Evolutionary conservation across 1,140 invertebrate genomes (phyloP), one percentile per base, ranked within the genome.

Genomic region (Caenorhabditis inopinata): DNA sequence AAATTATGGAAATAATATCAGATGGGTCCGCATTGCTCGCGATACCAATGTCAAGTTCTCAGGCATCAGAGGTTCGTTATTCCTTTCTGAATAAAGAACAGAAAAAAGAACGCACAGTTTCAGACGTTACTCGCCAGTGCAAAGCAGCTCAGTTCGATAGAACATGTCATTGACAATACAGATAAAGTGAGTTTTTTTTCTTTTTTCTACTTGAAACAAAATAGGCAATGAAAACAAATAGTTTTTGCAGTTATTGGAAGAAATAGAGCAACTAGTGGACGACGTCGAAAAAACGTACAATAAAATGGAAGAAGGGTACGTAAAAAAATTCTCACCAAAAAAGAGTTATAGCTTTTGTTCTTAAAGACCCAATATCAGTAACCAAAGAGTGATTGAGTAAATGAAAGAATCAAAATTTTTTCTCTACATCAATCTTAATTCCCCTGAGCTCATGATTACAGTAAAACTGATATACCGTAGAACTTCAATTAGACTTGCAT

Each of bases 1-100:
- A 68, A 68, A 68, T 68, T 16, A 16, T 68, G n/a, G 58, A 68
- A 68, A 68, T 68, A 3, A 68, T 68, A 4, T 38, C 58, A 1
- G 58, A 68, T 68, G 58, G 58, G 11, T 68, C 58, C 6, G 58
- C 58, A 18, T 21, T 68, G n/a, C 32, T 68, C 21, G 7, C 29
- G 16, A 29, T 68, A 2, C 58, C 58, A 18, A 68, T 68, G 29
- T 38, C 12, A 11, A 25, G 58, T 2, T 68, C 58, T 1, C 58
- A 68, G 23, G 58, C 58, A 1, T 25, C 27, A 21, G 58, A 68
- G n/a, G 58, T 68, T 11, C 35, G 32, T 18, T 3, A 21, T 3
- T 16, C n/a, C n/a, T n/a, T 32, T 42, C 38, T 1, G 23, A 14
- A 9, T 6, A 68, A 21, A 9, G 11, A 68, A 38, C n/a, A 16